Base-by-base conservation (phyloP, 1,140 invertebrate genomes). In the Brachionus rubens region DNA sequence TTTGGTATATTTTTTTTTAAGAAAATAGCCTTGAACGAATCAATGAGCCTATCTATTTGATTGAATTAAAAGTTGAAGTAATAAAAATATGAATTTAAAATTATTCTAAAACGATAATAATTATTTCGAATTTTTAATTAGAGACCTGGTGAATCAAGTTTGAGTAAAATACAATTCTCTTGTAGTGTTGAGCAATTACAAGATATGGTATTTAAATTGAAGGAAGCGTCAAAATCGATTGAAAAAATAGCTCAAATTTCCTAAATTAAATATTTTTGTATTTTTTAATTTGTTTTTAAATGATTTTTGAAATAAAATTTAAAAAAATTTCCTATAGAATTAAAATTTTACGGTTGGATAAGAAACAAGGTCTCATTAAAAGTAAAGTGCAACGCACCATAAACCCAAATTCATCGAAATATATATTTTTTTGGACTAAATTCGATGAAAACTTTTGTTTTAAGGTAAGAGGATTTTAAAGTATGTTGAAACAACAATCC, bases 141-240 rank as follows among this genome's bases (percentile, higher is more conserved):
- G 68, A 33, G 14, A 72, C 33, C 68, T 0, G 68, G 36, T 0
- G 9, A 72, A 72, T 26, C 30, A 36, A 10, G 21, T 10, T 54
- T 72, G 30, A 72, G 33, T n/a, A 48, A 30, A 9, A 26, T 72
- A 24, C 43, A 72, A 54, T 72, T 72, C 41, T 72, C 46, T 33
- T 72, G 68, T 33, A 72, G 14, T 1, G 46, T 72, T n/a, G 68
- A 72, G 24, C 68, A 72, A 24, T 28, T 72, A 40, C 68, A 72
- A 41, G 68, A 72, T 48, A 50, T 72, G 28, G 68, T 72, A 5
- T 72, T 40, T 30, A 48, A 54, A 10, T 26, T 72, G 3, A 72
- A 72, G 41, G 68, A 72, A 54, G 68, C 68, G 30, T 40, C 68
- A 33, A 72, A 72, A 54, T 72, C 68, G 10, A 33, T 72, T 3